These are phyloP conservation scores for Chrysolina haemoptera DNA, from an alignment of 2,888 invertebrate species.

Conservation along the genomic window DNA sequence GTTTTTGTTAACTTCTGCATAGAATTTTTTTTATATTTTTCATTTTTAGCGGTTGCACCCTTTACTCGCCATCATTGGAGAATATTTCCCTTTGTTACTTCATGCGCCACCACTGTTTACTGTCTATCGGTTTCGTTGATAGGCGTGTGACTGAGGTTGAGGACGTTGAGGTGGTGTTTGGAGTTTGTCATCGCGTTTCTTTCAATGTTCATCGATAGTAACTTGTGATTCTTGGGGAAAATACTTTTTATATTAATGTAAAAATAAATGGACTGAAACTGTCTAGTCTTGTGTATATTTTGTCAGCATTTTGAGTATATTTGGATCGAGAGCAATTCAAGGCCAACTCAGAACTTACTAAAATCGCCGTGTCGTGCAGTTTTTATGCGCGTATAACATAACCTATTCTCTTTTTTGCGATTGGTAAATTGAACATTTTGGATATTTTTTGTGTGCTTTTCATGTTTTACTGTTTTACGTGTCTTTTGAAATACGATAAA, in stretches of 20 bases:
- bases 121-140: constrained; percentile 13
- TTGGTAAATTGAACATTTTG: constrained; percentile 38
- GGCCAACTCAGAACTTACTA: constrained; percentile 38
- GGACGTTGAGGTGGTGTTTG: constrained; percentile 7
- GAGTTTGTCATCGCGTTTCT: constrained; percentile 3
- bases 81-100: background rate
- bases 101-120: background rate
- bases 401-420: constrained; percentile 45
- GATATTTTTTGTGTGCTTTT: constrained; percentile 34
- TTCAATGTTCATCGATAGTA: constrained; percentile 14
- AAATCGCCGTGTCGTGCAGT: constrained; percentile 37
- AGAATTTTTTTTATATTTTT: no score
- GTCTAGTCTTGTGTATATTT: background rate
- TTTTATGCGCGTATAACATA: constrained; percentile 45
- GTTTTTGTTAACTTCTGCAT: no score
- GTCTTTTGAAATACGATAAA: constrained; percentile 29
- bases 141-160: constrained; percentile 1
- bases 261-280: constrained; percentile 3
- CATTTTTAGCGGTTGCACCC: background rate
- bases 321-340: constrained; percentile 38
- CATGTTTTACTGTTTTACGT: constrained; percentile 20
- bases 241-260: constrained; percentile 8
- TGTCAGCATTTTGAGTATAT: constrained; percentile 10
- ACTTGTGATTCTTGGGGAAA: background rate
- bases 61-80: background rate